Evolutionary conservation across 2,113 vertebrate genomes (phyloP), one percentile per base, ranked within the genome.

Genomic region (Bagarius yarrelli): DNA sequence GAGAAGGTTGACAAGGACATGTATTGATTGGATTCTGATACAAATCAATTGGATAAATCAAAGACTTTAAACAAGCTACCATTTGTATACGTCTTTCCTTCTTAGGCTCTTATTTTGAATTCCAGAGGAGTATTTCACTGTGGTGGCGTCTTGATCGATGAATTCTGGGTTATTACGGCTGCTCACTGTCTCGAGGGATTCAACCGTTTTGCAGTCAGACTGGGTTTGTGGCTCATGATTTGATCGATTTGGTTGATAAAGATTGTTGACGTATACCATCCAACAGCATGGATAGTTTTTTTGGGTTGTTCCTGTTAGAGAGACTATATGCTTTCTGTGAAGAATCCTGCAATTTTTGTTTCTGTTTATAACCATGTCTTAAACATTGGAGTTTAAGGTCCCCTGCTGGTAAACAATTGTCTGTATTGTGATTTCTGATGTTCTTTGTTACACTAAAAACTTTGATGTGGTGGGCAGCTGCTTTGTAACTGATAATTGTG

Each of bases 151-250:
- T 94, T 99, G 59, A 95, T 99, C 56, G 92, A 94, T 47, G 79
- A 91, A 9, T 92, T 73, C 84, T 99, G 98, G 97, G 95, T 97
- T 59, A 93, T 99, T 44, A 99, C 96, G 0, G 96, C 96, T 0
- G 98, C 98, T 32, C 98, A 99, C 91, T 99, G 98, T 89, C 83
- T 95, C 16, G 81, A 91, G 0, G 25, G 32, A 0, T 27, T 44
- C 76, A 44, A 56, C 34, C 90, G 79, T 4, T 91, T 96, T 89
- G 90, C 23, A n/a, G 94, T 96, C n/a, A 91, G 89, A 84, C 93
- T 98, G 0, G 98, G 98, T 99, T 90, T 83, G 44, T 47, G 44
- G 44, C 44, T 47, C 44, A 3, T 4, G 3, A 40, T 40, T 40
- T n/a, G n/a, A n/a, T n/a, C n/a, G n/a, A n/a, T 72, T 47, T 40